Evolutionary conservation across 2,797 vertebrate species (phyloP).

Genomic region (Melopsittacus undulatus): DNA sequence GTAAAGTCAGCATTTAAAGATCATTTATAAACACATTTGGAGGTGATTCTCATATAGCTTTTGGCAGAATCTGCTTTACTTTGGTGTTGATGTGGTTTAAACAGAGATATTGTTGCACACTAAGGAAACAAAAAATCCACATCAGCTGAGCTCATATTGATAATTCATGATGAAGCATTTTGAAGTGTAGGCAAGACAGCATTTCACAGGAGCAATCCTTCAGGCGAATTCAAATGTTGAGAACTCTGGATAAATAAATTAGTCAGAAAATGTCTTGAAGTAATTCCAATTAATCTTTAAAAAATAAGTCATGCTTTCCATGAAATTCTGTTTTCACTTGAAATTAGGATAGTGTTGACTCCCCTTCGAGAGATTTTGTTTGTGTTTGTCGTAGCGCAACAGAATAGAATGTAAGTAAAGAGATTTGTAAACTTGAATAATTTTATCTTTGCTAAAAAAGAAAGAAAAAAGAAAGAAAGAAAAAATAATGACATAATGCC

Average conservation of each 20-base stretch:
- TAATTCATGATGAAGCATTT: background rate
- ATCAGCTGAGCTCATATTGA: background rate
- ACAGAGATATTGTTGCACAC: background rate
- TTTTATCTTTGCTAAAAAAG: background rate
- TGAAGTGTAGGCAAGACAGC: background rate
- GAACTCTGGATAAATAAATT: slow-evolving; percentile 10
- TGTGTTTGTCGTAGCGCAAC: background rate
- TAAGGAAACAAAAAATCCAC: background rate
- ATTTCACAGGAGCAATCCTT: background rate
- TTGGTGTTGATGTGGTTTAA: background rate
- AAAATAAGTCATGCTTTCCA: background rate
- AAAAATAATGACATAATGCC: rapidly evolving
- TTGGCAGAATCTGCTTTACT: slow-evolving; percentile 40
- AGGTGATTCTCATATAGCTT: slow-evolving; percentile 11
- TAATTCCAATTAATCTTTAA: background rate
- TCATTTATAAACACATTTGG: slow-evolving; percentile 69
- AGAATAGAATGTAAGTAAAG: background rate
- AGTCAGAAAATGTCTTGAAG: background rate
- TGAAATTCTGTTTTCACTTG: background rate
- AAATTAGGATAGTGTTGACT: background rate
- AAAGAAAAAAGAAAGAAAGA: background rate
- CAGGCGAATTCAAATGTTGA: background rate
- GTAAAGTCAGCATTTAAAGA: slow-evolving; percentile 55
- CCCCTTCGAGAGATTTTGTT: background rate
- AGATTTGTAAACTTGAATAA: background rate